Evolutionary conservation across 2,113 vertebrate species (phyloP), one percentile per base, ranked within the genome.

Genomic region (Tichodroma muraria): DNA sequence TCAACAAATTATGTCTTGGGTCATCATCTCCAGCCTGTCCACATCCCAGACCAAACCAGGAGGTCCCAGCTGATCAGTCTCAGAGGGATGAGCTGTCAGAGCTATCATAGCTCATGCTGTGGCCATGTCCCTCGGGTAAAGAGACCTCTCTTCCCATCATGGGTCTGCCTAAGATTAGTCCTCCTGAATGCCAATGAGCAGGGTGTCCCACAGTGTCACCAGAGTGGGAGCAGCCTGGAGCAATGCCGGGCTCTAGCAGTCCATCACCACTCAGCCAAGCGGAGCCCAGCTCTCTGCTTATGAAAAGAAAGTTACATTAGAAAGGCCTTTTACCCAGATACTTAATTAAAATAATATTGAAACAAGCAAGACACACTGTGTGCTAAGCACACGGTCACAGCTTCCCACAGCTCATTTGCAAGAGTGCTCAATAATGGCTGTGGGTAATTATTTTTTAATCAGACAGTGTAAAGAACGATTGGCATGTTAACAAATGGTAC

Each of bases 371-470:
- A 90, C 85, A 89, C 93, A 93, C 64, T 77, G 86, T 92, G 91
- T 90, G 68, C 94, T 88, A 66, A 91, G 87, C 38, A 7, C 90
- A 88, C 4, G 71, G 81, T 75, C 80, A n/a, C 90, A 91, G 93
- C 93, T 95, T 94, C 95, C 94, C 96, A 94, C 92, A 95, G 94
- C 96, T 97, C 95, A 96, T 96, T 96, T 96, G 94, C 88, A 90
- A 96, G 88, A 96, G 93, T 91, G 89, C 95, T 96, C 94, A 80
- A 83, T 93, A 92, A 96, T 95, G 88, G 92, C 88, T 85, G 95
- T 2, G 69, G 89, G 93, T 97, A 96, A 97, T 97, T 97, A 97
- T 95, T 96, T 97, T 97, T 96, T 95, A 97, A 97, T 97, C 96
- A 97, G 92, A 52, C 85, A 57, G 88, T 97, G 94, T 96, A 97